Evolutionary conservation across 2,888 invertebrate species (phyloP), one percentile per base, ranked within the genome.

Genomic region (Blera fallax): DNA sequence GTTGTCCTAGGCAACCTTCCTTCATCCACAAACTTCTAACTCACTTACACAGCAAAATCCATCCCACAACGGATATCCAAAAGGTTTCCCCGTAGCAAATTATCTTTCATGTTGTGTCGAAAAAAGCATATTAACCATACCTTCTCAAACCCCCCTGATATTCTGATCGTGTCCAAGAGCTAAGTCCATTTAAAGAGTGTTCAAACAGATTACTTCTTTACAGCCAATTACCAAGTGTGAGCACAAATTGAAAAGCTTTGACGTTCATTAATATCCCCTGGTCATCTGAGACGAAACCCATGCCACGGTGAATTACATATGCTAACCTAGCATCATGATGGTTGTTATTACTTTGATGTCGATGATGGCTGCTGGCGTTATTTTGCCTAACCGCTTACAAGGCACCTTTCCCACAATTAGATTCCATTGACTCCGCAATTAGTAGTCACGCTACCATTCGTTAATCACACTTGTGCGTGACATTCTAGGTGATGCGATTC

Each of bases 201-300:
- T 52, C 10, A 65, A 65, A 60, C 0, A 11, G 34, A 73, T 73
- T 58, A 73, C 16, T 16, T 43, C 32, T 73, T 67, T 43, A 52
- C 60, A 52, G 48, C 7, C 43, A 80, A 67, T 80, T 67, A 62
- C 16, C 32, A 54, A 74, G 80, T 80, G 80, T 74, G 74, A 60
- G 29, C 60, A 16, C 52, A 60, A 80, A 80, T 80, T 80, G 34
- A 50, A 74, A 52, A 67, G 52, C 24, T 50, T 79, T 74, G 16
- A 67, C 58, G 34, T 52, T 67, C 52, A 74, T 67, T 74, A 74
- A 56, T 60, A 52, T 45, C 50, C 14, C 4, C 27, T 74, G 24
- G 67, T 67, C 74, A 67, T 40, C n/a, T 32, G 11, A 43, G 43
- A 69, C 16, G 34, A 21, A 69, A 69, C 18, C 32, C 56, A 40